Base-by-base conservation (phyloP, 2,113 vertebrate species). In the Calidris pugnax region DNA sequence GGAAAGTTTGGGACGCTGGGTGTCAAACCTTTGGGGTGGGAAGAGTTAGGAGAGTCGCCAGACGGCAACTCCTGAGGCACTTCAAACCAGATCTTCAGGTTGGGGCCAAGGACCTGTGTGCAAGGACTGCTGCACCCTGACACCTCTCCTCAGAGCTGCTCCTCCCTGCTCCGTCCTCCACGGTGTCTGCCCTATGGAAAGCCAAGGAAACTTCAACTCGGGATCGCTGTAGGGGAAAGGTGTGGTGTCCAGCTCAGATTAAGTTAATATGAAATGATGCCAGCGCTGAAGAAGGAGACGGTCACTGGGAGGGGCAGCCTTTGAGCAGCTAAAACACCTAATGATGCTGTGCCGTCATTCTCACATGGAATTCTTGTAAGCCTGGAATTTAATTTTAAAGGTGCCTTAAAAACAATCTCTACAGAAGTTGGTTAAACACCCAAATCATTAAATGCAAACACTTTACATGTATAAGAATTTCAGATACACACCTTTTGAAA, bases 1-100 rank as follows among this genome's bases (percentile, higher is more conserved):
- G 24, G 39, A 59, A 24, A 7, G 2, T 57, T 67, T 71, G 51
- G 41, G 28, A 59, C 0, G 3, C 9, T 0, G 1, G 5, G 12
- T 39, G 15, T 12, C 56, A 87, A 89, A 90, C 6, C 14, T 92
- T 62, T 45, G 21, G 69, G 32, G 39, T 17, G 8, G 60, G 32
- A 87, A 41, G 45, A 53, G 20, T n/a, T 76, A 68, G 39, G 11
- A 74, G 27, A 78, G 21, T 73, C 18, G 7, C 19, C 56, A 48
- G 10, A 51, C 56, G 33, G 41, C 47, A 85, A 9, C n/a, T 87
- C 47, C 56, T 2, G 5, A 57, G 60, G 41, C 45, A 37, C 12
- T 51, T 71, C 60, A 37, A 78, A 50, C 19, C 32, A 75, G 27
- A 45, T 74, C 47, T 81, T 67, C 47, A 71, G n/a, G 50, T 0